These are phyloP conservation scores for Drosophila mayaguana DNA, from an alignment of 2,888 invertebrate genomes.

Conservation along the genomic window DNA sequence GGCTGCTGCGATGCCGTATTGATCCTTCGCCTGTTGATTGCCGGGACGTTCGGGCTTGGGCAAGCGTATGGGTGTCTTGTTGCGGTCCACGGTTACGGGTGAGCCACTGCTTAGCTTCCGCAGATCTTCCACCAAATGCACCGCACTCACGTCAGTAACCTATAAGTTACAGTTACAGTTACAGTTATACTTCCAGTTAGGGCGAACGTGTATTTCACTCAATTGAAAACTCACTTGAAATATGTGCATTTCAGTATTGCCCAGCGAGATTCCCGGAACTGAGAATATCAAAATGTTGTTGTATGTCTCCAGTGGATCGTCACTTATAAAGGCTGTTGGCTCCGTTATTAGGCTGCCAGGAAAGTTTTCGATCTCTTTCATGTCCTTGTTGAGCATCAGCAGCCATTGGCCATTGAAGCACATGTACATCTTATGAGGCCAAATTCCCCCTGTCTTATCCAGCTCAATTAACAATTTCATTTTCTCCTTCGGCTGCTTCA, in stretches of 20 bases:
- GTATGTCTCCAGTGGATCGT: conserved; percentile 97
- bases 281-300: conserved; percentile 99
- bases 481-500: conserved; percentile 95
- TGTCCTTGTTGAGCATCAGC: conserved; percentile 96
- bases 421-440: conserved; percentile 98
- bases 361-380: conserved; percentile 98
- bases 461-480: conserved; percentile 95
- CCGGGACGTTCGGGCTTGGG: conserved; percentile 61
- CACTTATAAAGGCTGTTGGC: conserved; percentile 97
- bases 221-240: conserved; percentile 88
- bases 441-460: conserved; percentile 97
- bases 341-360: conserved; percentile 96
- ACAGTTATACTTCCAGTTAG: too few species aligned
- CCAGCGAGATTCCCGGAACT: conserved; percentile 90
- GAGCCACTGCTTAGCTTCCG: conserved; percentile 89
- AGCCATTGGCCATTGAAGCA: conserved; percentile 95
- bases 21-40: conserved; percentile 76
- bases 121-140: conserved; percentile 93
- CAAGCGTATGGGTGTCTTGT: conserved; percentile 70
- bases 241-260: conserved; percentile 97
- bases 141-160: conserved; percentile 92
- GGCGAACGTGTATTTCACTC: too few species aligned
- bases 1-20: conserved; percentile 82
- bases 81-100: conserved; percentile 86
- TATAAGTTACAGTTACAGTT: conserved; percentile 80